phyloP scores from a whole-genome alignment of 2,113 vertebrate species.

The Colius striatus region DNA sequence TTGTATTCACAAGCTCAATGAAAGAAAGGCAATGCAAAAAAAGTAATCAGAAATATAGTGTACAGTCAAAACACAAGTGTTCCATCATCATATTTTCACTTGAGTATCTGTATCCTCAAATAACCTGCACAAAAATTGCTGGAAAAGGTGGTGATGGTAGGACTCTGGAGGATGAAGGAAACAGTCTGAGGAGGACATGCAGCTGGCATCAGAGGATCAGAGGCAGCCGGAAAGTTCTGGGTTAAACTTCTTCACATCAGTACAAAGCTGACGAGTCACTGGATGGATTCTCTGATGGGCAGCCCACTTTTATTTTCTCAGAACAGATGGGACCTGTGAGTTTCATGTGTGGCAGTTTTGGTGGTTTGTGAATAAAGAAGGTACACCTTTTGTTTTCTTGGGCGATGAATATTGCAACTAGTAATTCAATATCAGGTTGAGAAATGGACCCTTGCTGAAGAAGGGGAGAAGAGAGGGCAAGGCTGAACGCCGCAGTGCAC shows the following conservation, averaged over 20 bases:
- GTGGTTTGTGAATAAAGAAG: neutral
- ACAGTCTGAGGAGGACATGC: neutral
- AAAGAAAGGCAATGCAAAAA: neutral
- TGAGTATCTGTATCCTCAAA: neutral
- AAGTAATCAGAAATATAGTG: neutral
- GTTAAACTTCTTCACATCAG: neutral
- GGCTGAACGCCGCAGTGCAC: neutral
- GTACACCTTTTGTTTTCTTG: neutral
- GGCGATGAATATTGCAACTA: neutral
- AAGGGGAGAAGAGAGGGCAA: neutral
- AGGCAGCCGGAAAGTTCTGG: neutral
- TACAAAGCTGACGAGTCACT: neutral
- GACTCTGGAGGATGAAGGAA: neutral
- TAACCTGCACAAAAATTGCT: neutral
- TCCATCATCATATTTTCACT: neutral
- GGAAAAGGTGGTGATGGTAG: neutral
- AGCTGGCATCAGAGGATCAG: neutral
- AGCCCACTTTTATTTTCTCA: neutral
- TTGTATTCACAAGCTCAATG: constrained; percentile 18
- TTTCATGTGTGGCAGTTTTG: accelerated
- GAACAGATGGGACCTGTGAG: neutral
- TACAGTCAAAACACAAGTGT: neutral
- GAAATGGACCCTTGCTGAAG: neutral
- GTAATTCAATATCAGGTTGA: neutral
- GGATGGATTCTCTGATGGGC: neutral